Percentiles rank a stretch among this genome's conserved stretches.
Evolutionary conservation across 2,888 invertebrate species (phyloP).

Genomic region (Chrysolina americana): DNA sequence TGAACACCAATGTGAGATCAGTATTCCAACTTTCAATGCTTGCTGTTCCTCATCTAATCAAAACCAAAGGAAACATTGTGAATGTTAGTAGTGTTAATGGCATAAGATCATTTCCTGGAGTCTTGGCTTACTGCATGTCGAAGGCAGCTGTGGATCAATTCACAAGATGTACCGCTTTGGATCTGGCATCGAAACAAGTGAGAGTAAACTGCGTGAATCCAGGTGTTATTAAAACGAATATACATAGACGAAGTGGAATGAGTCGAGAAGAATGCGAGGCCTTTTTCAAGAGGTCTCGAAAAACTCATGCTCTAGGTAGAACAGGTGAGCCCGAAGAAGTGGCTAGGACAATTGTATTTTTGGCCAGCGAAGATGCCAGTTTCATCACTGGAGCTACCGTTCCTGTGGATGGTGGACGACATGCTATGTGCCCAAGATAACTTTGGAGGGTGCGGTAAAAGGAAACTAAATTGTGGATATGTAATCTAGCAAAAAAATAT

Average conservation of each 20-base stretch:
- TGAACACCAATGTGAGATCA: constrained; percentile 91
- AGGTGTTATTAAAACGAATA: constrained; percentile 92
- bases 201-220: constrained; percentile 95
- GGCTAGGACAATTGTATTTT: constrained; percentile 90
- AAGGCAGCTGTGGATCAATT: constrained; percentile 97
- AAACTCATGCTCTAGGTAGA: constrained; percentile 93
- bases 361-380: constrained; percentile 90
- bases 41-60: constrained; percentile 87
- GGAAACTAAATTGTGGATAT: too few relatives aligned
- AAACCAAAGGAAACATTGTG: constrained; percentile 86
- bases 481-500: too few relatives aligned
- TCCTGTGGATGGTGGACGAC: constrained; percentile 95
- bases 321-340: constrained; percentile 89
- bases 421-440: constrained; percentile 94
- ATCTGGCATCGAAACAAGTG: constrained; percentile 85
- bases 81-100: constrained; percentile 97
- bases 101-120: constrained; percentile 89
- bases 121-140: constrained; percentile 92
- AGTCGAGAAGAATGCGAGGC: constrained; percentile 83
- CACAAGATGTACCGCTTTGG: constrained; percentile 92
- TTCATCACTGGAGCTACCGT: constrained; percentile 93
- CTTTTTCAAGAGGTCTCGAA: constrained; percentile 87
- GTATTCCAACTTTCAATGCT: constrained; percentile 88
- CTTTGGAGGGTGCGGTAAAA: too few relatives aligned
- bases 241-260: constrained; percentile 91